These are phyloP conservation scores for Drosophila paranaensis DNA, from an alignment of 2,888 invertebrate species.

Conservation along the genomic window DNA sequence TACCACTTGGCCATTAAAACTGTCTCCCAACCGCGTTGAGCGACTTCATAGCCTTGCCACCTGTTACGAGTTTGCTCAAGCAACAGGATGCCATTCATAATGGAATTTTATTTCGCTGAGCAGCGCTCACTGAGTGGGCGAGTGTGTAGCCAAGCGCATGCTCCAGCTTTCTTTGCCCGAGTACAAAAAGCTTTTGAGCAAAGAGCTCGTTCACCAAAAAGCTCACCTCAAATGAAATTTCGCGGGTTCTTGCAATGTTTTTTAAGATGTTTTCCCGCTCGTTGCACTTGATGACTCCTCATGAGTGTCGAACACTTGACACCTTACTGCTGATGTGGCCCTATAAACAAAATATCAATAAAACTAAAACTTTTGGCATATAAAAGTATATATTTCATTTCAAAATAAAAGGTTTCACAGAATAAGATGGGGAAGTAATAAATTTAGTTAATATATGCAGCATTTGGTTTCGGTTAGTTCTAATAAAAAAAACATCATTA, in stretches of 20 bases:
- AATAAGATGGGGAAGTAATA: background rate
- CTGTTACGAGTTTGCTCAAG: slow-evolving; percentile 77
- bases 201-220: background rate
- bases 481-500: background rate
- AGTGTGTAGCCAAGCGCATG: slow-evolving; percentile 36
- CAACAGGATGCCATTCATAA: slow-evolving; percentile 82
- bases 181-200: slow-evolving; percentile 20
- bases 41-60: slow-evolving; percentile 68
- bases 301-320: background rate
- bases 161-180: slow-evolving; percentile 5
- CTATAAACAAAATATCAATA: no score
- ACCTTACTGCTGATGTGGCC: no score
- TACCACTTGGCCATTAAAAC: slow-evolving; percentile 53
- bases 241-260: slow-evolving; percentile 4
- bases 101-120: slow-evolving; percentile 27
- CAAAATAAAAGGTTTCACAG: background rate
- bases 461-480: background rate
- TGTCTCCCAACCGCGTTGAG: slow-evolving; percentile 39
- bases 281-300: background rate
- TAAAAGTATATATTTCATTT: background rate
- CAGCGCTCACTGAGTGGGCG: slow-evolving; percentile 4
- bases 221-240: slow-evolving; percentile 1
- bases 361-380: no score
- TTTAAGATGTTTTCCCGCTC: background rate
- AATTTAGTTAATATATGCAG: background rate